Evolutionary conservation across 2,888 invertebrate species (phyloP), one percentile per base, ranked within the genome.

Genomic region (Strigamia maritima): DNA sequence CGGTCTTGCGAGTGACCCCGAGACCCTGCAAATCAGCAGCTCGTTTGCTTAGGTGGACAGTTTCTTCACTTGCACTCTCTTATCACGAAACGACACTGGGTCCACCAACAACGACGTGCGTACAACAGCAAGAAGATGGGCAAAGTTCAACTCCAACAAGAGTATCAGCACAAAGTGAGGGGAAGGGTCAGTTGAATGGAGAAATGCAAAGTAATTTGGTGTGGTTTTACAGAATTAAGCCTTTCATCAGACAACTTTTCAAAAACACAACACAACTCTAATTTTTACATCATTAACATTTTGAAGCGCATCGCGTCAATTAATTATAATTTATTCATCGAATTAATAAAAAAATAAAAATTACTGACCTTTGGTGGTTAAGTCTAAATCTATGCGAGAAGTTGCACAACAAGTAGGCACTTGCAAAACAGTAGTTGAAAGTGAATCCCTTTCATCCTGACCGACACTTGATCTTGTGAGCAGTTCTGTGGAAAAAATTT

Each of bases 141-240:
- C 70, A 70, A 70, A 70, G 70, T 70, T 70, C 70, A 70, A 70
- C 70, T 70, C 70, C 70, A 70, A 70, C 70, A 70, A 70, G 70
- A 28, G 70, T 70, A 70, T 70, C 26, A 70, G 28, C 70, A 70
- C 70, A 70, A 70, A 70, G 54, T 54, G 54, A 54, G 54, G 54
- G 54, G 54, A 54, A 54, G 54, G 54, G 54, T 54, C 54, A 54
- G 44, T 54, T 19, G 26, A 70, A 28, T 70, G 26, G 16, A 70
- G 70, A 70, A 28, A 70, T 28, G 70, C 28, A 70, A 70, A 70
- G 70, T 70, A 70, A 70, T 70, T 70, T 70, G 70, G 24, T 16
- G 24, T 28, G 28, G 70, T 70, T 70, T 70, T 70, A 70, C 26
- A 24, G 24, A 70, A 70, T 26, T 28, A 70, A 70, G 70, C 70